Evolutionary conservation across 2,888 invertebrate species (phyloP), one percentile per base, ranked within the genome.

Genomic region (Nomada hirtipes): DNA sequence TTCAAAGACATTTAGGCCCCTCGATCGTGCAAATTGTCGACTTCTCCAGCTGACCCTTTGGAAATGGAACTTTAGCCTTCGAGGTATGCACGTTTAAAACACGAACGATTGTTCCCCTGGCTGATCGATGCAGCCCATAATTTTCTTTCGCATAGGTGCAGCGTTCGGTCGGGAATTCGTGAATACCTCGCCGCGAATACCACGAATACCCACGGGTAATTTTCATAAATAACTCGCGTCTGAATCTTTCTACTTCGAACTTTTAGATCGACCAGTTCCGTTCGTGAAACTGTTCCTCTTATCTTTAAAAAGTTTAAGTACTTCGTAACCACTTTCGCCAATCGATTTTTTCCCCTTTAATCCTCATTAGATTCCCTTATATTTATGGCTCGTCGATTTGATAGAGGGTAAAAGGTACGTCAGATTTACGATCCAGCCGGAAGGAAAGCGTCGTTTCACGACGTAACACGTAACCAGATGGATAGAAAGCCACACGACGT

Each of bases 381-480:
- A 83, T 80, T 85, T 87, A 82, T 76, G 82, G 65, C 29, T 64
- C 76, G 57, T 76, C 78, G 82, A 87, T 80, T 57, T 50, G 76
- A 74, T 57, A 52, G 57, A 29, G 64, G 63, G 44, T 36, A 60
- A 73, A 83, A 69, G 53, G 73, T 63, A 10, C 44, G 74, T 20
- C 68, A 70, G 85, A 87, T 87, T 87, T 87, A 85, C 87, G 83
- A 85, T 81, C 71, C 47, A 23, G 36, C 36, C 44, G 74, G 63
- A 74, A 53, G 55, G 42, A 65, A 55, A 59, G 59, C 67, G 15
- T 47, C 70, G 44, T 71, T 69, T 57, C 59, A 13, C 47, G 36
- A 26, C 50, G 61, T 60, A 42, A 68, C 55, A 36, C 67, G 71
- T 18, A 42, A 67, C 55, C 26, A 20, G 11, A 18, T 26, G 47